These are phyloP conservation scores for Tokudaia muenninki DNA, from an alignment of 2,797 vertebrate genomes.

Conservation along the genomic window DNA sequence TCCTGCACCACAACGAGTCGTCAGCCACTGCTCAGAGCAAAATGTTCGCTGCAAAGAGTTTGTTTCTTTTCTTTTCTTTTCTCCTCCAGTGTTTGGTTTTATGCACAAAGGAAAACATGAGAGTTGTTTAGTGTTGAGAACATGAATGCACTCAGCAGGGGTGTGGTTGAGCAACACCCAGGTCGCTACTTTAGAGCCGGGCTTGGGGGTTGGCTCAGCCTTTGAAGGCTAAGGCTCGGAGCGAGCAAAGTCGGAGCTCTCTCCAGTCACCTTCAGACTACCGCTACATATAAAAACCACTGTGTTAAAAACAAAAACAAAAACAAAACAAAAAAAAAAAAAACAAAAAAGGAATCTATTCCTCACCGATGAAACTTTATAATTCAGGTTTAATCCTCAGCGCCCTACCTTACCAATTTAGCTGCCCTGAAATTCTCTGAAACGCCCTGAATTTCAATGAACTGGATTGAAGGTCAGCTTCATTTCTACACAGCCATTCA, in stretches of 20 bases:
- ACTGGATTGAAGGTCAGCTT: not conserved
- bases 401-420: too few species aligned
- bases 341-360: not conserved
- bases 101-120: rapidly evolving
- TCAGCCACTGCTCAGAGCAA: not conserved
- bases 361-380: not conserved
- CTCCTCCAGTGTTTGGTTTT: not conserved
- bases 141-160: rapidly evolving
- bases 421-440: not conserved
- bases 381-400: not conserved
- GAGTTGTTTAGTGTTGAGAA: rapidly evolving
- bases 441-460: not conserved
- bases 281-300: rapidly evolving
- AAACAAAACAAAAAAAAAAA: not conserved
- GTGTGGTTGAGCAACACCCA: not conserved
- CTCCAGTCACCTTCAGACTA: not conserved
- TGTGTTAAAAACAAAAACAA: too few species aligned
- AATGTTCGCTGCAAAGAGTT: too few species aligned
- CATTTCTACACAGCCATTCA: too few species aligned
- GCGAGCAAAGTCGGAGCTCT: not conserved
- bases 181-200: not conserved
- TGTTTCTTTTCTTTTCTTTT: not conserved
- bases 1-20: not conserved
- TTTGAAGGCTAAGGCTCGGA: not conserved
- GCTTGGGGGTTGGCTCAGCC: not conserved